Evolutionary conservation across 2,113 vertebrate species (phyloP), one percentile per base, ranked within the genome.

Genomic region (Morone chrysops): DNA sequence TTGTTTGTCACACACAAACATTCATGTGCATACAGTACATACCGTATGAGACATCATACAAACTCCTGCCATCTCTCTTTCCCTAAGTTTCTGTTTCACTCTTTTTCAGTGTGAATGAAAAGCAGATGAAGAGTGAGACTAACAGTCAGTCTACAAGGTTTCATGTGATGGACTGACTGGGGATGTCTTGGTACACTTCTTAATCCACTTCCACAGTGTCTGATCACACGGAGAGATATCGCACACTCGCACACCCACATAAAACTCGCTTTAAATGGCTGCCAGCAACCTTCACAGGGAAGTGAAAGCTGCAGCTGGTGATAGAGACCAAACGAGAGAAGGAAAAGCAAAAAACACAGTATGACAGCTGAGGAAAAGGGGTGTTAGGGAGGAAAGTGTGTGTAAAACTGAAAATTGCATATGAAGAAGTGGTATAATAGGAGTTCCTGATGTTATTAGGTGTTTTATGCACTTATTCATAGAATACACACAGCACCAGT

Each of bases 71-170:
- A 31, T 59, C 53, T 9, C 7, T 54, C 25, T 38, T 31, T 63
- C 11, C 51, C 51, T 13, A 13, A 4, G 45, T 47, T 13, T 43
- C 2, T 51, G 6, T 57, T 50, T 61, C 56, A 1, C 43, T 71
- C 47, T 59, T 38, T 61, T 31, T 73, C 51, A 31, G 78, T 75
- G 36, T 70, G 70, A 92, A 87, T 90, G 76, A 68, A 80, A 89
- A 88, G 65, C 86, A 92, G 83, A 89, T 86, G 79, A 88, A 70
- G 41, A 62, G 5, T n/a, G 31, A 47, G 80, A 68, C 48, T 41
- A 50, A 80, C 47, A 83, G 60, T 65, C 75, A 53, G 20, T 73
- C 68, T 25, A 31, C 43, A 22, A 65, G 45, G 8, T 81, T 81
- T 38, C 17, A 50, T 53, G 22, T 48, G 53, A 43, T 41, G 51